Base-by-base conservation (phyloP, 2,888 invertebrate genomes). In the Argyresthia albistria region DNA sequence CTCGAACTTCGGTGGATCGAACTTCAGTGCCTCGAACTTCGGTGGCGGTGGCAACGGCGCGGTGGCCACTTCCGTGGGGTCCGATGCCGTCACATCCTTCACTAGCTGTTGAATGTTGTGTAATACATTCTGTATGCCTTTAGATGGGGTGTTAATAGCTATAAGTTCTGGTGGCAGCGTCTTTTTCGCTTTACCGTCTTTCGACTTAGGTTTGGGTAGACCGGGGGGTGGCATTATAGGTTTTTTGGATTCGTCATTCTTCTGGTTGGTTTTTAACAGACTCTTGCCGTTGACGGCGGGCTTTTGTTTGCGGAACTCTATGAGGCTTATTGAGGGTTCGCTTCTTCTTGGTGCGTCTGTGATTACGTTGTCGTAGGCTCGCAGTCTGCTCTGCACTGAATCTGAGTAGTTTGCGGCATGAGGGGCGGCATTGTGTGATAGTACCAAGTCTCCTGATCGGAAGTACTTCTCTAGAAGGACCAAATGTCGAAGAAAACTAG, bases 401-500 rank as follows among this genome's bases (percentile, higher is more conserved):
- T 93, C 93, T 52, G 94, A 92, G 65, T 96, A 96, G 53, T 91
- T 93, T 0, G 90, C 89, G 0, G 95, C 94, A 62, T 92, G 92
- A 1, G 92, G 90, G 11, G 92, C 90, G 0, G 95, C 95, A 57
- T 90, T 91, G 4, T 92, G 91, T 0, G 94, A 90, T 11, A 95
- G 68, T 0, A 94, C 88, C 49, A 96, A 74, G 66, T 95, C 95
- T 0, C 95, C 95, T 57, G 92, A 92, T 53, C 95, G 89, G 68
- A 93, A 95, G 73, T 95, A 95, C 68, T 95, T 95, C 60, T 96
- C 96, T 57, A 96, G 69, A 7, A 95, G 78, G 51, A 95, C 92
- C 42, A 96, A 78, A 75, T 96, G 96, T 8, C 95, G 88, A 1
- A 96, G 77, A 67, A 96, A 96, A 59, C 95, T 95, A 46, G 95